These are phyloP conservation scores for Xestia xanthographa DNA, from an alignment of 2,888 invertebrate species.

Conservation along the genomic window DNA sequence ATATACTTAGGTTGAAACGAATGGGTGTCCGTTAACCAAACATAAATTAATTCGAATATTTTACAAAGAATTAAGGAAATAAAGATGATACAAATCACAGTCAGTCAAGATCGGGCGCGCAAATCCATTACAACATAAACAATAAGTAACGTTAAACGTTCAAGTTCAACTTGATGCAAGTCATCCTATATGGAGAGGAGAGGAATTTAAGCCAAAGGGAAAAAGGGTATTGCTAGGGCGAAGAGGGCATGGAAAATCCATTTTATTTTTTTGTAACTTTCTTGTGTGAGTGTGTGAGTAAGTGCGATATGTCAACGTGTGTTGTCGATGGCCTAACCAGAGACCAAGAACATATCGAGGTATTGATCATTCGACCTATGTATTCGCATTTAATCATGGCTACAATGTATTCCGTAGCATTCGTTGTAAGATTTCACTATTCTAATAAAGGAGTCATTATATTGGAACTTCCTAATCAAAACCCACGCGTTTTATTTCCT, in stretches of 20 bases:
- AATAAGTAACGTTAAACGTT: not conserved
- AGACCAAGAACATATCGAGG: not conserved
- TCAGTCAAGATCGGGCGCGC: not conserved
- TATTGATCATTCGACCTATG: not conserved
- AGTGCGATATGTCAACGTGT: not conserved
- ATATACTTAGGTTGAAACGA: not conserved
- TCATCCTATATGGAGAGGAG: slow-evolving; percentile 17
- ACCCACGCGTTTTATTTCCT: slow-evolving; percentile 24
- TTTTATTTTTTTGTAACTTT: slow-evolving; percentile 7
- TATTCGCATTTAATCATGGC: slow-evolving; percentile 4
- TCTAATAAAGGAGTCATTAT: slow-evolving; percentile 25
- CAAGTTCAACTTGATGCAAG: slow-evolving; percentile 23
- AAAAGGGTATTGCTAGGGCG: slow-evolving; percentile 8
- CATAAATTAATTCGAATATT: not conserved
- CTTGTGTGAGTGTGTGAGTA: not conserved
- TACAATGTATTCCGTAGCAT: slow-evolving; percentile 33
- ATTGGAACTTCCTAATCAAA: slow-evolving; percentile 3
- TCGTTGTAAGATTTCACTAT: slow-evolving; percentile 8
- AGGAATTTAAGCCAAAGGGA: slow-evolving; percentile 8
- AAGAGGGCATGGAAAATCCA: not conserved
- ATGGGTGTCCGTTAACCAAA: not conserved
- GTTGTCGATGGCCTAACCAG: not conserved
- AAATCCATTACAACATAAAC: not conserved
- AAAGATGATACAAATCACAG: not conserved
- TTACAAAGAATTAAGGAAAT: not conserved